Evolutionary conservation across 2,888 invertebrate species (phyloP), one percentile per base, ranked within the genome.

Genomic region (Drosophila histrio): DNA sequence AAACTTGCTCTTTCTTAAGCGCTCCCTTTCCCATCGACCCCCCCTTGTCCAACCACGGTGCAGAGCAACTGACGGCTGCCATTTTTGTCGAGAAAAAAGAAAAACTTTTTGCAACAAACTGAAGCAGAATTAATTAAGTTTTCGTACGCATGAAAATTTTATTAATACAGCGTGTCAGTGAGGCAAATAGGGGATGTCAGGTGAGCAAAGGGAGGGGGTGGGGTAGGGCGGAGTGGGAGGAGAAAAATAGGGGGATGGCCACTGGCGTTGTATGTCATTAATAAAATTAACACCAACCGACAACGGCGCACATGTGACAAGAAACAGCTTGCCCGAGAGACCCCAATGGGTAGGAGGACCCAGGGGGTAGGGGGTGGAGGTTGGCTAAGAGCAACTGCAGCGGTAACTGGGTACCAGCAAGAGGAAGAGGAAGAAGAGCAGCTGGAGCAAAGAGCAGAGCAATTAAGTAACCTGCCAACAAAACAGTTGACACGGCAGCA

Each of bases 391-490:
- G n/a, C n/a, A n/a, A 21, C 19, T 11, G 36, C 34, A 28, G 30
- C 9, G 39, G 47, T 8, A 24, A 11, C 43, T 15, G 22, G 21
- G n/a, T 13, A 6, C 15, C 8, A 36, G 36, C 0, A 36, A 36
- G 9, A 21, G 19, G 5, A 19, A 19, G 38, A 6, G 38, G 4
- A 11, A 38, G 19, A 5, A 38, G 19, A 5, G 41, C 8, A 15
- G 24, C 15, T 43, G 15, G 58, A 26, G 52, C 54, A 47, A 28
- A 56, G 70, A 65, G 82, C 85, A 87, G 89, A 90, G 89, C 89
- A 91, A 91, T 91, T 91, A 91, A 91, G 89, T 82, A 89, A 91
- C 83, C 91, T 91, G 90, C 91, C 91, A 91, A 86, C 82, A 76
- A 79, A 81, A 75, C 85, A 89, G 86, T 87, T 88, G 88, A 89